Base-by-base conservation (phyloP, 2,113 vertebrate genomes). In the Sporophila hypoxantha region DNA sequence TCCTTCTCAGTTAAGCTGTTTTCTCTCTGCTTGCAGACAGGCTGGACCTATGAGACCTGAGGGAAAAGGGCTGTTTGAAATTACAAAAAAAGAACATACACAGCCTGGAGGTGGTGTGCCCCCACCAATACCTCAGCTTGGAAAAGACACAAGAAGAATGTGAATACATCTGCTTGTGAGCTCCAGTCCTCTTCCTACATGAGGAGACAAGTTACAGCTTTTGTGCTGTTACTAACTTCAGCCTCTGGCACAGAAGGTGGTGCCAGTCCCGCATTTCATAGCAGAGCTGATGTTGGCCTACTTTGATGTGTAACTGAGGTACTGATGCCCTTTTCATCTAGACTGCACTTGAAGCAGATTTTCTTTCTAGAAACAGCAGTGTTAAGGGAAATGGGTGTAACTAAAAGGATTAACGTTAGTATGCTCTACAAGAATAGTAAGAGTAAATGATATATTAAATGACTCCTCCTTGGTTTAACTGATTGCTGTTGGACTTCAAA, bases 241-340 rank as follows among this genome's bases (percentile, higher is more conserved):
- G 39, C 27, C 6, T 47, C 14, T 1, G 1, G 6, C 57, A 60
- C 14, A 46, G 69, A 4, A 4, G 23, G 26, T 41, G 42, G 14
- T 44, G 4, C 32, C 22, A 14, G 32, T 15, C 0, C 1, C 71
- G 37, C 10, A 3, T 32, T 76, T 15, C 4, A 2, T 0, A 21
- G 34, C 5, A 22, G 42, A 52, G 49, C 52, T 57, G 41, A 34
- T 8, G 15, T 11, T 67, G 26, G 23, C 32, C 36, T 37, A 5
- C 44, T 22, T 0, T 2, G 34, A 20, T 27, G 9, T 61, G 6
- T 57, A 18, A 49, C 56, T 46, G 30, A 79, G 27, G 20, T 39
- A 65, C 8, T 8, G 8, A 30, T 12, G 23, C 29, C 29, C n/a
- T 29, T 61, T 70, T 44, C 47, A 18, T 41, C 26, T 30, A 10